Percentiles rank a stretch among this genome's conserved stretches.
Conservation (phyloP, 1,140 invertebrate species). For the Dufourea novaeangliae region DNA sequence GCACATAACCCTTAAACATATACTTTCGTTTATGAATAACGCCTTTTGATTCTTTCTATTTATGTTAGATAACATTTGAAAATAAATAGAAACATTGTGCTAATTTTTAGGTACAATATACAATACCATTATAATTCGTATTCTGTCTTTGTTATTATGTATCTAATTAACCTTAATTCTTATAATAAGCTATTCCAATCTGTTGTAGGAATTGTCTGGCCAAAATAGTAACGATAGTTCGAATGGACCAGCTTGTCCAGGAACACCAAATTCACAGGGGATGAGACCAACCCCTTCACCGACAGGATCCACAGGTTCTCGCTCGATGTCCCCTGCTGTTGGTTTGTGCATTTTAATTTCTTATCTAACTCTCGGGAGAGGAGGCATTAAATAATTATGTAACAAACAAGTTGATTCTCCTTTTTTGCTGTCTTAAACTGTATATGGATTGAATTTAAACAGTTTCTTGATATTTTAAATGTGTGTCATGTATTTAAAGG, state of each 20-base stretch:
- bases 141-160: neutral
- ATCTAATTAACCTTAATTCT: neutral
- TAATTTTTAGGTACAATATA: neutral
- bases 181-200: neutral
- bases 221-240: slow-evolving; percentile 92
- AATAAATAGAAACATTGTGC: neutral
- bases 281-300: slow-evolving; percentile 96
- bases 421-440: neutral
- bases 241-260: slow-evolving; percentile 87
- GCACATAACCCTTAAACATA: neutral
- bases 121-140: neutral
- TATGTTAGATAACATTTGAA: neutral
- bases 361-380: slow-evolving; percentile 27
- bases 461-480: neutral
- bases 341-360: slow-evolving; percentile 84
- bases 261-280: slow-evolving; percentile 88
- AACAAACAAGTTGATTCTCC: neutral
- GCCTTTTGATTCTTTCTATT: neutral
- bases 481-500: slow-evolving; percentile 80
- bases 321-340: slow-evolving; percentile 97
- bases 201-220: slow-evolving; percentile 89
- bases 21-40: neutral
- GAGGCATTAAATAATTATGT: neutral
- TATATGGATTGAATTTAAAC: neutral
- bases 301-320: slow-evolving; percentile 94